A percentile compares a stretch with the other conserved stretches of the same genome.
Conservation (phyloP, 2,888 invertebrate genomes). For the Sisyra terminalis region DNA sequence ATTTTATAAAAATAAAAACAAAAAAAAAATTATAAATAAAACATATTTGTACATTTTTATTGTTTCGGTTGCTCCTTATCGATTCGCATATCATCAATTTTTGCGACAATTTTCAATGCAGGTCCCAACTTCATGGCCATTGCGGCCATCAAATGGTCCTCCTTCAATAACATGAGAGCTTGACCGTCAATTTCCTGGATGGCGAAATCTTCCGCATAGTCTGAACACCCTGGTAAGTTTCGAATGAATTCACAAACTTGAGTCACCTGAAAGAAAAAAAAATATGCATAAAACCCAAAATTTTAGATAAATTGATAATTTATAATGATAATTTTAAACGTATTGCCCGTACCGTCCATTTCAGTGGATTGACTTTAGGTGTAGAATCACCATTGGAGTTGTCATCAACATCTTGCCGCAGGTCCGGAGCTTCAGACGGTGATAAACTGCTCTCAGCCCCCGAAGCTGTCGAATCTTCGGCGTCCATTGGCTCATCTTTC, state of each 20-base stretch:
- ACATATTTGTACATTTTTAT: conserved; percentile 3
- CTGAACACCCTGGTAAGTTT: conserved; percentile 75
- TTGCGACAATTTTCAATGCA: conserved; percentile 86
- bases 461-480: conserved; percentile 26
- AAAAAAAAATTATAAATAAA: not conserved
- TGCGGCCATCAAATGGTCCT: conserved; percentile 86
- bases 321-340: conserved; percentile 5
- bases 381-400: conserved; percentile 19
- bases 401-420: conserved; percentile 24
- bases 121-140: conserved; percentile 94
- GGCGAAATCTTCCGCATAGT: conserved; percentile 88
- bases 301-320: not conserved
- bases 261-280: conserved; percentile 37
- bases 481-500: conserved; percentile 25
- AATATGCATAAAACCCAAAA: not conserved
- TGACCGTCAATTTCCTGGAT: conserved; percentile 95
- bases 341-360: conserved; percentile 47
- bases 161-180: conserved; percentile 77
- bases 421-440: conserved; percentile 20
- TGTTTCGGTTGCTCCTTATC: conserved; percentile 33
- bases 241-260: conserved; percentile 85
- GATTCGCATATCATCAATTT: conserved; percentile 68
- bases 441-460: conserved; percentile 28
- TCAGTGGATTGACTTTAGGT: conserved; percentile 40
- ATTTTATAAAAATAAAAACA: not conserved